Percentiles rank a stretch among this genome's conserved stretches.
Conservation (phyloP, 2,888 invertebrate species). For the Geophilus truncorum region DNA sequence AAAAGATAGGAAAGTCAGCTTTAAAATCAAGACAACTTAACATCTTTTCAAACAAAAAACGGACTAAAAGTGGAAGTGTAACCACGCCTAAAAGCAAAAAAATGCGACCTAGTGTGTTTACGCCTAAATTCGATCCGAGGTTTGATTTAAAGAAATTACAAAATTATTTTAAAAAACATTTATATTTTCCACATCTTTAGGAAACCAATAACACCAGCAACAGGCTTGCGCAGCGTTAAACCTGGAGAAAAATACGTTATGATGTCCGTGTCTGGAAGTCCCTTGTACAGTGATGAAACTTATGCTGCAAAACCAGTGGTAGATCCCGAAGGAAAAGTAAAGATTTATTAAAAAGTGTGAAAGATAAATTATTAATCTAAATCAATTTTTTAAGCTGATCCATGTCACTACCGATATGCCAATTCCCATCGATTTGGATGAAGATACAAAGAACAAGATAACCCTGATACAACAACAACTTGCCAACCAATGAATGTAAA, state of each 20-base stretch:
- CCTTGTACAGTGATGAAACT: background rate
- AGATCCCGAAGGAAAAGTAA: conserved; percentile 1
- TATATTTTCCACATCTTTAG: background rate
- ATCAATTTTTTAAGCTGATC: background rate
- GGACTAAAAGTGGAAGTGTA: background rate
- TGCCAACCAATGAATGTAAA: background rate
- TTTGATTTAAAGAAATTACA: background rate
- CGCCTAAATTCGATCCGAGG: background rate
- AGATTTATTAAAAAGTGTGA: background rate
- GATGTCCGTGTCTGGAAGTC: conserved; percentile 29
- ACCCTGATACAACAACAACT: background rate
- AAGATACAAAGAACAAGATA: conserved; percentile 1
- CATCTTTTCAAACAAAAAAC: background rate
- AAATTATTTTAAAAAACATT: background rate
- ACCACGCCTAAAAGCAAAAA: background rate
- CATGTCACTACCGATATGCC: background rate
- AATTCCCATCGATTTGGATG: background rate
- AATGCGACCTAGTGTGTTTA: background rate
- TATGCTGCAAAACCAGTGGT: background rate
- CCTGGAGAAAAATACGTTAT: conserved; percentile 20
- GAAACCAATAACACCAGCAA: background rate
- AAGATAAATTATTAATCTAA: background rate
- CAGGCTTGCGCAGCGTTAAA: background rate
- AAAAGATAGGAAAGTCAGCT: background rate
- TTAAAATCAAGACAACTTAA: background rate